phyloP scores from a whole-genome alignment of 2,113 vertebrate species.

The Trichechus manatus region DNA sequence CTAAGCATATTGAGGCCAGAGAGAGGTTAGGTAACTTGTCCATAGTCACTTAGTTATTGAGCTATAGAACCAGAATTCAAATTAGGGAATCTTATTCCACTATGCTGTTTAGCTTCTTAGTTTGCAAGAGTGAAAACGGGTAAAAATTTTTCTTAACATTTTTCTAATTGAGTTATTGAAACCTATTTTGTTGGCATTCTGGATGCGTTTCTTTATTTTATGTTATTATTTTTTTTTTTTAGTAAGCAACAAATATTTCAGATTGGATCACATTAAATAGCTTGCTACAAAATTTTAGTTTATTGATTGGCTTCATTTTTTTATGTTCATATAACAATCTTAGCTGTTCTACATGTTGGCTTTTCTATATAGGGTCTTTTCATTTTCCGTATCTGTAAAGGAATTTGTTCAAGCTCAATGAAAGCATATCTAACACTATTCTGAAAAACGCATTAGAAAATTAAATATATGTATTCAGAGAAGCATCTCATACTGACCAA shows the following conservation, averaged over 20 bases:
- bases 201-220: slow-evolving; percentile 45
- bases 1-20: neutral
- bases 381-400: neutral
- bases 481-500: neutral
- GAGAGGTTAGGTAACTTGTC: neutral
- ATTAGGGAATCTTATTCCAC: neutral
- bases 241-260: neutral
- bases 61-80: neutral
- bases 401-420: neutral
- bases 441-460: neutral
- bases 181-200: neutral
- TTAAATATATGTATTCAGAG: neutral
- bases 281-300: neutral
- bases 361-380: neutral
- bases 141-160: neutral
- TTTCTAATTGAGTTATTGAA: slow-evolving; percentile 8
- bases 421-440: neutral
- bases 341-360: neutral
- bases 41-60: neutral
- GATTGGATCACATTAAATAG: neutral
- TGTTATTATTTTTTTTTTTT: neutral
- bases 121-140: neutral
- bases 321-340: neutral
- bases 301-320: neutral
- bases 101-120: neutral